Evolutionary conservation across 2,113 vertebrate species (phyloP).

Genomic region (Tenebrosternarchus preto): DNA sequence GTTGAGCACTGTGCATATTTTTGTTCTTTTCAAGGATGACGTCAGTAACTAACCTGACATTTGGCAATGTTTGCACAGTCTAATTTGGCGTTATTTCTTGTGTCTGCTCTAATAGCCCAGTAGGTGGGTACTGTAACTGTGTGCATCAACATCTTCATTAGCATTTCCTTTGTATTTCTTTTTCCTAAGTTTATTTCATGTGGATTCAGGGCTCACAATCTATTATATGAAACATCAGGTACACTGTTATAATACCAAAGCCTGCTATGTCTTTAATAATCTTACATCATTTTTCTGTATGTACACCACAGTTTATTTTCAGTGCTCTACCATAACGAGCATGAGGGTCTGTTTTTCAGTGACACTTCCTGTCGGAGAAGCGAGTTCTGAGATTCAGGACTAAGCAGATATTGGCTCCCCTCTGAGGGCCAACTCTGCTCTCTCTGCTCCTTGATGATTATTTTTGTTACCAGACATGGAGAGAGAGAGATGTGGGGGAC

Average conservation of each 20-base stretch:
- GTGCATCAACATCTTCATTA: neutral
- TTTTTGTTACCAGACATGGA: neutral
- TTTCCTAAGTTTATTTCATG: neutral
- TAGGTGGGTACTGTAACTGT: neutral
- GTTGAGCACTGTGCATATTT: too few species aligned
- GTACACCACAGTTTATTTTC: neutral
- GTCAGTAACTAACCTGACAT: too few species aligned
- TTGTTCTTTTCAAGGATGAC: too few species aligned
- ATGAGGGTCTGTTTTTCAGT: neutral
- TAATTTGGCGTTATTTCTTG: neutral
- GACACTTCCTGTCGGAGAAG: conserved; percentile 10
- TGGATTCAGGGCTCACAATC: neutral
- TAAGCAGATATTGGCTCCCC: conserved; percentile 28
- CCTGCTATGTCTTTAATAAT: neutral
- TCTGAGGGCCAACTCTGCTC: conserved; percentile 1
- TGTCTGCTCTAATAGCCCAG: neutral
- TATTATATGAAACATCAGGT: neutral
- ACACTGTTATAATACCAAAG: neutral
- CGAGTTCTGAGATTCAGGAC: neutral
- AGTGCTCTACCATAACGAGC: neutral
- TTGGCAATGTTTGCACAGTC: neutral
- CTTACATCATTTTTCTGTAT: neutral
- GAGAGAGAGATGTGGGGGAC: neutral
- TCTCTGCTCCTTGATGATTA: too few species aligned
- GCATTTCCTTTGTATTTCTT: neutral